Conservation (phyloP, 2,797 vertebrate species). For the Odontamblyopus rebecca region DNA sequence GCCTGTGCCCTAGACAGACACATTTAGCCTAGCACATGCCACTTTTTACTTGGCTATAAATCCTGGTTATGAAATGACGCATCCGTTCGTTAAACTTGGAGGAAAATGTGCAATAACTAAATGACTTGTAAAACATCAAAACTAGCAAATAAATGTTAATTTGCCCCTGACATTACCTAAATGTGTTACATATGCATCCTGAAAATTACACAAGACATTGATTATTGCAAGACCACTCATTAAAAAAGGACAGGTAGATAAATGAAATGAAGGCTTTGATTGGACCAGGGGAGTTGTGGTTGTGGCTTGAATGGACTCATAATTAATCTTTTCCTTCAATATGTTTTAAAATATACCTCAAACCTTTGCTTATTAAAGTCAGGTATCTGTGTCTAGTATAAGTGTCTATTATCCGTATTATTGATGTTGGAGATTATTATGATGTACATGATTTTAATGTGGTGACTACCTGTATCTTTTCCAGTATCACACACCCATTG, state of each 20-base stretch:
- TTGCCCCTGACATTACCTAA: background rate
- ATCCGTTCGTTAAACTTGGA: background rate
- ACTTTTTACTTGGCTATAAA: background rate
- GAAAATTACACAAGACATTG: background rate
- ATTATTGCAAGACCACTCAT: background rate
- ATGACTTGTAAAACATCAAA: background rate
- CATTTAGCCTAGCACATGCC: background rate
- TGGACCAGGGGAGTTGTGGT: background rate
- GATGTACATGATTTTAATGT: background rate
- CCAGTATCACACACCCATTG: conserved; percentile 50
- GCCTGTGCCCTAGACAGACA: background rate
- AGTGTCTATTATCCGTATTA: background rate
- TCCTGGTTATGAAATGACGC: background rate
- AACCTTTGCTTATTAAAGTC: no score
- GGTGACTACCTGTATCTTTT: background rate
- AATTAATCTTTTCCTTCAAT: background rate
- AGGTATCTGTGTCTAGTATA: no score
- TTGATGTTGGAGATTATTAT: background rate
- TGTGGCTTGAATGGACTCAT: background rate
- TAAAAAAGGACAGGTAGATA: background rate
- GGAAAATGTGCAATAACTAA: background rate
- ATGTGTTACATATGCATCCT: background rate
- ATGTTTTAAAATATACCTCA: background rate
- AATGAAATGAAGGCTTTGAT: background rate
- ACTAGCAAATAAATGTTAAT: background rate